Conservation (phyloP, 2,113 vertebrate species). For the Hyperopisus bebe region DNA sequence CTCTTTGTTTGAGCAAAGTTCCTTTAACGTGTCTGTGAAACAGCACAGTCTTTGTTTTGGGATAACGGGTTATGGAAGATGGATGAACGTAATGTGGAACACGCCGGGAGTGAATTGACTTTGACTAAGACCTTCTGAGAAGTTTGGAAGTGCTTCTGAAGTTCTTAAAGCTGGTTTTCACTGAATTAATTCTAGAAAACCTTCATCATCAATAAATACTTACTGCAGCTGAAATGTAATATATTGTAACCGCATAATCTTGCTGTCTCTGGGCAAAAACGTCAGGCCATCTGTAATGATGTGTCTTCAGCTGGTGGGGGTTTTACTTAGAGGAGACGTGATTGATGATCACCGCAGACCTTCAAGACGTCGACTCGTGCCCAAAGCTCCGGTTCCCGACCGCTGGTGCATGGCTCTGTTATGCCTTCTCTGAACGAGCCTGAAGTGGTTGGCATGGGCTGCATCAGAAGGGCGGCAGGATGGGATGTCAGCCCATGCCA, state of each 20-base stretch:
- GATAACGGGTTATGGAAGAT: neutral
- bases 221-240: conserved; percentile 3
- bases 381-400: neutral
- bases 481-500: neutral
- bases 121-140: neutral
- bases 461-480: neutral
- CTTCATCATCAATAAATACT: conserved; percentile 3
- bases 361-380: neutral
- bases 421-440: neutral
- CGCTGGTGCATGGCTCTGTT: neutral
- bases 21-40: neutral
- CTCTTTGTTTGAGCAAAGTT: neutral
- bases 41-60: neutral
- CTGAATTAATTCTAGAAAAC: neutral
- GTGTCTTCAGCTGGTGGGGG: neutral
- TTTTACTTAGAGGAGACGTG: neutral
- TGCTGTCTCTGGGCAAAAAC: neutral
- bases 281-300: neutral
- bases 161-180: conserved; percentile 1
- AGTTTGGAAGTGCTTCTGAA: neutral
- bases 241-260: neutral
- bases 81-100: neutral
- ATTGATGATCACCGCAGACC: neutral
- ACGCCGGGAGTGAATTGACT: neutral
- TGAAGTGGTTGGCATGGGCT: neutral